Base-by-base conservation (phyloP, 2,888 invertebrate species). In the Parelbella ahira region DNA sequence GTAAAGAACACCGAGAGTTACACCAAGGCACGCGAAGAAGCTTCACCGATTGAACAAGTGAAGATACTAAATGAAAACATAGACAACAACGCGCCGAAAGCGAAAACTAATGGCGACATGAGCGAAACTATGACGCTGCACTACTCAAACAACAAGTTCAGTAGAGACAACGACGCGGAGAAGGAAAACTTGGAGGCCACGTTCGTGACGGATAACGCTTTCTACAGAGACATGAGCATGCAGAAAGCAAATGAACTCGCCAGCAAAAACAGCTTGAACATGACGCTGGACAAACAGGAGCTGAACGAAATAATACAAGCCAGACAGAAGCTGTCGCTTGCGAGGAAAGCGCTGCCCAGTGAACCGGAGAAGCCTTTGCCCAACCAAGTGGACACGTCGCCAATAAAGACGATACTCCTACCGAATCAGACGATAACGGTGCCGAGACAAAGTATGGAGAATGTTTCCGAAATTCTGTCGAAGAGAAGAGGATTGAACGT, bases 231-330 rank as follows among this genome's bases (percentile, higher is more conserved):
- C 2, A 81, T 80, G 75, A 76, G 68, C 0, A 25, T 80, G 18
- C 65, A 61, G 1, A 77, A 64, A 34, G 63, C 77, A 0, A 67
- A 68, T 0, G 83, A 79, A 1, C 37, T 64, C 0, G 75, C 61
- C 0, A 55, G 48, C 8, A 65, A 58, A 30, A 81, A 72, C 15
- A 87, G 80, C 46, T 24, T 84, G 1, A 87, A 83, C 44, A 75
- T 82, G 0, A 87, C 84, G 0, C 45, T 83, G 1, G 87, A 86
- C 13, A 88, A 88, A 45, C 79, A 84, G 39, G 87, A 87, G 48
- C 38, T 87, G 29, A 87, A 86, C 30, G 87, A 87, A 44, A 87
- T 87, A 1, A 86, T 84, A 36, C 87, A 86, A 48, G 87, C 87
- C 8, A 53, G 87, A 4, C 86, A 87, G 39, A 87, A 87, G 50